These are phyloP conservation scores for Leguminivora glycinivorella DNA, from an alignment of 1,140 invertebrate species.

Conservation along the genomic window DNA sequence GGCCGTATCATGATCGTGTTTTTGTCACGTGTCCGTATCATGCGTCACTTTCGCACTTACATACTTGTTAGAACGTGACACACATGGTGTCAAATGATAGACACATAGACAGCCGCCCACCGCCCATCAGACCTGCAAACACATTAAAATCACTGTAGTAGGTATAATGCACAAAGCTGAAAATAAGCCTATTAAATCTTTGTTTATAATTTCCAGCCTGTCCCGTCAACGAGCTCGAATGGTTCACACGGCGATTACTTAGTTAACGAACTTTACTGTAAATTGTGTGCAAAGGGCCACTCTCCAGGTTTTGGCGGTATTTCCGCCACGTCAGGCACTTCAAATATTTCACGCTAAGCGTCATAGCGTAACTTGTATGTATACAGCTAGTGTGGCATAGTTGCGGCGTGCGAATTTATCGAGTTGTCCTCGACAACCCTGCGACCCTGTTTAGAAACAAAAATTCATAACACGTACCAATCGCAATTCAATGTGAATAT, in stretches of 20 bases:
- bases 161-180: neutral
- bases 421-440: slow-evolving; percentile 29
- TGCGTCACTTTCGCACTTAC: too few relatives aligned
- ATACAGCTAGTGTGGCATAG: slow-evolving; percentile 17
- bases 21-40: too few relatives aligned
- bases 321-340: neutral
- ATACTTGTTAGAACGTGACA: too few relatives aligned
- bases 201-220: neutral
- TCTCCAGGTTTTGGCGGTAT: neutral
- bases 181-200: neutral
- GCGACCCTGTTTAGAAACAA: slow-evolving; percentile 11
- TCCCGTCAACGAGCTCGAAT: neutral
- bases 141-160: too few relatives aligned
- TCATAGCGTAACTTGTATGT: neutral
- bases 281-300: neutral
- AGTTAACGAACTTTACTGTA: neutral
- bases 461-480: neutral
- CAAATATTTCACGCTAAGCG: slow-evolving; percentile 23
- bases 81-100: too few relatives aligned
- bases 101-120: too few relatives aligned
- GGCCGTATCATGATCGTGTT: too few relatives aligned
- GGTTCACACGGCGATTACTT: slow-evolving; percentile 4
- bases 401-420: slow-evolving; percentile 27
- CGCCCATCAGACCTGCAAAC: too few relatives aligned
- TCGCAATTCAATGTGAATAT: neutral